A percentile compares a stretch with the other conserved stretches of the same genome.
phyloP scores from a whole-genome alignment of 1,140 invertebrate species.

The Drosophila seguyi region DNA sequence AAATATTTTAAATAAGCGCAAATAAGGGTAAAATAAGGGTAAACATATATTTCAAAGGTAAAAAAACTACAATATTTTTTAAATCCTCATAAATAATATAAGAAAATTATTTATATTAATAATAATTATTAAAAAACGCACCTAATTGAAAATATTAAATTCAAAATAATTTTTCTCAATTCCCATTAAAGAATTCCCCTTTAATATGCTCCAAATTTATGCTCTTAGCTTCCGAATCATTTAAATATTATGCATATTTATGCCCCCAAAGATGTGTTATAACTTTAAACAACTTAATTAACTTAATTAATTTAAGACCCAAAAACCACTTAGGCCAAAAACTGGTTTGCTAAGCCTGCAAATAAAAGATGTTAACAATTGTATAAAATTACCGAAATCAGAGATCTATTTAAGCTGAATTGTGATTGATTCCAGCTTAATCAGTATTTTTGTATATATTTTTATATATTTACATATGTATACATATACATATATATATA shows the following conservation, averaged over 20 bases:
- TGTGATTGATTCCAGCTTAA: conserved; percentile 12
- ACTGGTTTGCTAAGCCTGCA: conserved; percentile 5
- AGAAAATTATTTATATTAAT: background rate
- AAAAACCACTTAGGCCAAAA: background rate
- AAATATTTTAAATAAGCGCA: background rate
- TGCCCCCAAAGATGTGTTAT: conserved; percentile 6
- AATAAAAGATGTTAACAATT: conserved; percentile 3
- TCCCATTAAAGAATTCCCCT: too few relatives aligned
- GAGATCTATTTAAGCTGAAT: background rate
- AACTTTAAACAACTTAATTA: conserved; percentile 14
- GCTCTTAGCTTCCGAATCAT: background rate
- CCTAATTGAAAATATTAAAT: background rate
- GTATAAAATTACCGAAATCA: background rate
- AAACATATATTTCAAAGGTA: background rate
- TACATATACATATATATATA: background rate
- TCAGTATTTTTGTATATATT: background rate
- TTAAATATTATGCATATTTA: conserved; percentile 20
- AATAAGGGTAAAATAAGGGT: background rate
- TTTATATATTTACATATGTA: background rate
- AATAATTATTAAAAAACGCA: background rate
- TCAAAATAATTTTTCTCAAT: too few relatives aligned
- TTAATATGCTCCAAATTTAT: conserved; percentile 11
- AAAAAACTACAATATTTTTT: background rate
- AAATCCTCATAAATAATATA: background rate
- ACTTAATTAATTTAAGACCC: conserved; percentile 11